phyloP scores from a whole-genome alignment of 2,797 vertebrate genomes.

The Sebastes jordani region DNA sequence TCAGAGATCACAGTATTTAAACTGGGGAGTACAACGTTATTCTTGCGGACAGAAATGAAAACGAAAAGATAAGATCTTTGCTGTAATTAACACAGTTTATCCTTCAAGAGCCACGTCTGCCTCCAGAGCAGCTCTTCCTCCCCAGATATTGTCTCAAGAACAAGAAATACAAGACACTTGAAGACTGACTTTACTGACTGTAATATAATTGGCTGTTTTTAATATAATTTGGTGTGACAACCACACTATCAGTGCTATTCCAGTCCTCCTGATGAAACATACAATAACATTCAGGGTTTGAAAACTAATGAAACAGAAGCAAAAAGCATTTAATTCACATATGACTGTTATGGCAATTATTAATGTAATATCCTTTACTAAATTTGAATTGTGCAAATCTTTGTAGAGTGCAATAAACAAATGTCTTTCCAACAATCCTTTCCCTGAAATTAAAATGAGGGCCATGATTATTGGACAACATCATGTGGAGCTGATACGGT shows the following conservation, averaged over 20 bases:
- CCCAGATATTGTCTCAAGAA: not conserved
- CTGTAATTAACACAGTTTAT: not conserved
- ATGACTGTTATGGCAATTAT: slow-evolving; percentile 4
- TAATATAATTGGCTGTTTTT: not conserved
- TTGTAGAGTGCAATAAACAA: slow-evolving; percentile 31
- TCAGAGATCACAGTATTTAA: not conserved
- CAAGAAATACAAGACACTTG: not conserved
- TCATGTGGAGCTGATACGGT: not conserved
- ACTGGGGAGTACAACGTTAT: not conserved
- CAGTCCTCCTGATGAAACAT: not conserved
- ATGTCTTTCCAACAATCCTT: not conserved
- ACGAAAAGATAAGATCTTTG: not conserved
- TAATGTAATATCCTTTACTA: not conserved
- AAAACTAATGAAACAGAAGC: not conserved
- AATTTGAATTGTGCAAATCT: slow-evolving; percentile 42
- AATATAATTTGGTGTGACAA: not conserved
- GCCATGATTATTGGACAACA: slow-evolving; percentile 1
- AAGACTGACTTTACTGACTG: not conserved
- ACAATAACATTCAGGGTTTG: not conserved
- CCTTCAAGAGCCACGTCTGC: not conserved
- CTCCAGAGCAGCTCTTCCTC: not conserved
- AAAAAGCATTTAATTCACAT: not conserved
- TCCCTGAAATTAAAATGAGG: slow-evolving; percentile 20
- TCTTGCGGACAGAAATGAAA: not conserved
- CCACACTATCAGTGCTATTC: not conserved